Base-by-base conservation (phyloP, 2,113 vertebrate genomes). In the Oreocharis arfaki region DNA sequence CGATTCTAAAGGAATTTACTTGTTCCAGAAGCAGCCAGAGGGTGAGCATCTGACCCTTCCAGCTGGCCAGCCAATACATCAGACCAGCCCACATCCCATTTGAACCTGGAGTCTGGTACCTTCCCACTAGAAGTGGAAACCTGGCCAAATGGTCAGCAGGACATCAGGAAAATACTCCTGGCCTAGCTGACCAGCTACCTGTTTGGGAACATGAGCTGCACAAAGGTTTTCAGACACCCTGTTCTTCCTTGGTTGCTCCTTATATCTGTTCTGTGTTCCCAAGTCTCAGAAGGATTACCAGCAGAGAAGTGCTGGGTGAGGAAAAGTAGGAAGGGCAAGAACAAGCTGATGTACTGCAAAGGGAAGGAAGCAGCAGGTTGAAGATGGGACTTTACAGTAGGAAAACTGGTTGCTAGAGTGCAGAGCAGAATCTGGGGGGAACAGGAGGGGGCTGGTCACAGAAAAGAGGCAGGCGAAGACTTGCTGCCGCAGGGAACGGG, bases 361-460 rank as follows among this genome's bases (percentile, higher is more conserved):
- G 49, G 16, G 49, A 73, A 96, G 47, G 24, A 67, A 93, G 22
- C 37, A 86, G 44, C 63, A 86, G 22, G 24, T 24, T 83, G 53
- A 68, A 68, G 67, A 70, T 27, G 9, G 56, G 26, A 82, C 55
- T 65, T 75, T 75, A 35, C 56, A 67, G 52, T 5, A 91, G 67
- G 73, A 89, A 96, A 97, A 92, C 78, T 65, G 69, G 56, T 87
- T 94, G 86, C 84, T 91, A 94, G 91, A 90, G 71, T 24, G 42
- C 13, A 5, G 10, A 93, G 89, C 63, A 82, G 64, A 44, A 84
- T 44, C 64, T 42, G 37, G 33, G 56, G 64, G 49, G 73, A 79
- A 78, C 8, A 5, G 42, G 57, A 80, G 49, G 37, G 42, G 47
- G 42, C 74, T 55, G 57, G 64, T 55, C 82, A 89, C 53, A 94